Evolutionary conservation across 1,140 invertebrate species (phyloP).

Genomic region (Drosophila miranda): DNA sequence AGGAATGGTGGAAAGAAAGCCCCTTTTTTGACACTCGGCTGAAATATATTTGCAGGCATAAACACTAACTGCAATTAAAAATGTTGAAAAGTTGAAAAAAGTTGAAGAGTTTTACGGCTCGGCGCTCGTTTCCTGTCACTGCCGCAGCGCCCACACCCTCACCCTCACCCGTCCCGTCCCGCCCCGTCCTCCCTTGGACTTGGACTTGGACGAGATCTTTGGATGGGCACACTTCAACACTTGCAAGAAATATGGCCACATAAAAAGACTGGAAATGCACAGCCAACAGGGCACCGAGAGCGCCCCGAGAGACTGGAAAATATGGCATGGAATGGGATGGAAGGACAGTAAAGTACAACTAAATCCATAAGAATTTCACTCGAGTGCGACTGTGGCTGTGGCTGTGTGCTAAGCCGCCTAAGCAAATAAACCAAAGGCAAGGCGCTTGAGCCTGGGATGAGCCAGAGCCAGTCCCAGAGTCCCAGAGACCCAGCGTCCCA

Average conservation of each 20-base stretch:
- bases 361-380: constrained; percentile 41
- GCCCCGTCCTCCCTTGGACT: background rate
- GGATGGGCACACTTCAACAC: constrained; percentile 63
- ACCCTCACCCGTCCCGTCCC: background rate
- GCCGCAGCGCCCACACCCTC: background rate
- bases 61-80: constrained; percentile 53
- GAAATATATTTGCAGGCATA: constrained; percentile 38
- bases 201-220: constrained; percentile 3
- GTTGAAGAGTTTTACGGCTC: constrained; percentile 49
- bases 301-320: background rate
- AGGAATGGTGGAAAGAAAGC: constrained; percentile 5
- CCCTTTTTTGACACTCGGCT: constrained; percentile 20
- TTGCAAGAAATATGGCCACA: constrained; percentile 72
- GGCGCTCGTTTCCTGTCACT: constrained; percentile 49
- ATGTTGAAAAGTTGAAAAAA: constrained; percentile 7
- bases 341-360: constrained; percentile 15
- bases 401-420: constrained; percentile 54
- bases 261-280: constrained; percentile 68
- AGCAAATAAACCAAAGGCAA: constrained; percentile 66
- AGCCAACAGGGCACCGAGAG: constrained; percentile 30
- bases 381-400: background rate
- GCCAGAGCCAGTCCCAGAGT: constrained; percentile 2
- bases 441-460: constrained; percentile 38
- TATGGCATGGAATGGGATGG: background rate
- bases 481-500: background rate